Percentiles rank a stretch among this genome's conserved stretches.
Conservation (phyloP, 2,888 invertebrate genomes). For the Oasisia sp. region DNA sequence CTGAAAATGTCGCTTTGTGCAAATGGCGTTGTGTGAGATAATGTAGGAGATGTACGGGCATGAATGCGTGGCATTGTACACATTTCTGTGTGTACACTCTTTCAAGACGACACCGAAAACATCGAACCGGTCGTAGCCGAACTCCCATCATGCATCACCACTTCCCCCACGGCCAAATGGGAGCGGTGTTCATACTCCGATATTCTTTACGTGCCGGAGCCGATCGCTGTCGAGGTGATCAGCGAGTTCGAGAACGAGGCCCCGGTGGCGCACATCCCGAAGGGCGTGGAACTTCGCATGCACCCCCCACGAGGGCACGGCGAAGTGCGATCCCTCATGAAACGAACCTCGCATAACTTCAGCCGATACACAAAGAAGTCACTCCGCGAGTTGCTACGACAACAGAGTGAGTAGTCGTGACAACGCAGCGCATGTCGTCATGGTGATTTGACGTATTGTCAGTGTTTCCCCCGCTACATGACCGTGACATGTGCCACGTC, state of each 20-base stretch:
- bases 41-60: neutral
- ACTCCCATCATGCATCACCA: neutral
- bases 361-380: conserved; percentile 30
- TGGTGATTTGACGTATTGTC: neutral
- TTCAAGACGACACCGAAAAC: neutral
- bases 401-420: conserved; percentile 33
- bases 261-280: neutral
- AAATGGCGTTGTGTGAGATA: neutral
- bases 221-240: neutral
- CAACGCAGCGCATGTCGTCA: neutral
- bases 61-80: neutral
- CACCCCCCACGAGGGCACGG: neutral
- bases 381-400: conserved; percentile 31
- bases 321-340: neutral
- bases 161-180: neutral
- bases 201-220: neutral
- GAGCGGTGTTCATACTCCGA: neutral
- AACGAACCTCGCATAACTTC: conserved; percentile 25
- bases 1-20: too few relatives aligned
- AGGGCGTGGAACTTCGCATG: neutral
- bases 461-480: too few relatives aligned
- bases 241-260: neutral
- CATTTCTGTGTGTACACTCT: neutral
- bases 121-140: neutral
- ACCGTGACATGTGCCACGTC: neutral